phyloP scores from a whole-genome alignment of 2,888 invertebrate species.

The Phyto melanocephala region DNA sequence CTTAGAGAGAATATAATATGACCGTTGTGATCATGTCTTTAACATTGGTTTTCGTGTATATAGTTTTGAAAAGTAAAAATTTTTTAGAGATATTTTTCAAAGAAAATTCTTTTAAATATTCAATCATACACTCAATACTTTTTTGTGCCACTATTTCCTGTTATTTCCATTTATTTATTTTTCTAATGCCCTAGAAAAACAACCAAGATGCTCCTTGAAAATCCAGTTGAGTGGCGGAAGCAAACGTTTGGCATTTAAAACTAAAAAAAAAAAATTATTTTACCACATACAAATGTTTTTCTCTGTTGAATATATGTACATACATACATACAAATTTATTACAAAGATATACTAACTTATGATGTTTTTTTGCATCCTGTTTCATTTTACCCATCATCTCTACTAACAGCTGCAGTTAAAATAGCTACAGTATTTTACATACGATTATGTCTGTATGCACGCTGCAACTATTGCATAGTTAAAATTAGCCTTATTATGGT shows the following conservation, averaged over 20 bases:
- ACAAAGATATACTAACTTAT: background rate
- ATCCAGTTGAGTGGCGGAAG: slow-evolving; percentile 20
- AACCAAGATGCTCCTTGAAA: background rate
- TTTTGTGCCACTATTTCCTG: background rate
- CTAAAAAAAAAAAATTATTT: slow-evolving; percentile 8
- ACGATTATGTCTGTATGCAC: too few species aligned
- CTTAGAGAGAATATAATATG: too few species aligned
- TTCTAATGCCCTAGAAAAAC: background rate
- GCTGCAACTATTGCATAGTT: slow-evolving; percentile 37
- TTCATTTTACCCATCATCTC: background rate
- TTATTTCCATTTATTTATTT: background rate
- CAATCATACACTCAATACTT: background rate
- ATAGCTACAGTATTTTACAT: slow-evolving; percentile 7
- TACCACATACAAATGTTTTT: slow-evolving; percentile 23
- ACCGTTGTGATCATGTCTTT: too few species aligned
- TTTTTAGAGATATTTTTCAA: too few species aligned
- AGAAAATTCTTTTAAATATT: too few species aligned
- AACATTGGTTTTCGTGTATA: too few species aligned
- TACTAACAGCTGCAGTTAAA: background rate
- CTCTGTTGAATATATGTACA: too few species aligned
- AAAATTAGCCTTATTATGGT: slow-evolving; percentile 70
- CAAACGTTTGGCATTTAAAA: slow-evolving; percentile 19
- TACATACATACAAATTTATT: background rate
- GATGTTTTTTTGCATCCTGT: too few species aligned
- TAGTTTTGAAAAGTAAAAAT: too few species aligned